phyloP scores from a whole-genome alignment of 92 coral and sea anemone genomes.

The Meandrina meandrites region DNA sequence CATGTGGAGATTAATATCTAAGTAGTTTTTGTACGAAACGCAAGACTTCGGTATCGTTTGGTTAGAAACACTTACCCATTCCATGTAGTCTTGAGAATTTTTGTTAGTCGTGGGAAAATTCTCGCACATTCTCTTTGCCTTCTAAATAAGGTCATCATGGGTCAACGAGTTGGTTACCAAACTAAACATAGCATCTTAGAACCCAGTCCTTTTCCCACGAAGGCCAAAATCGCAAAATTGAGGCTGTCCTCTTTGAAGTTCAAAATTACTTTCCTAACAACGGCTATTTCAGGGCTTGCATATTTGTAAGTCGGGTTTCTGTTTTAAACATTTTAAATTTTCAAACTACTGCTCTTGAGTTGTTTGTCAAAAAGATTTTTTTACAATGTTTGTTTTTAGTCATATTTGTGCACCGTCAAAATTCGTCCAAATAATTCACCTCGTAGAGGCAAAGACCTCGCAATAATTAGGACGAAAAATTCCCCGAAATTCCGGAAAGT shows the following conservation, averaged over 20 bases:
- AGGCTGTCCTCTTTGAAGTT: background rate
- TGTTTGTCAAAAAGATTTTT: conserved; percentile 3
- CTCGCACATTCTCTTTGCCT: conserved; percentile 6
- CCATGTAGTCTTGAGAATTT: background rate
- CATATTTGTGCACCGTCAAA: background rate
- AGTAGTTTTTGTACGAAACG: no score
- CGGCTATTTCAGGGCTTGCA: background rate
- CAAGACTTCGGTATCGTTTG: background rate
- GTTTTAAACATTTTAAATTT: background rate
- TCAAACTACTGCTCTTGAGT: background rate
- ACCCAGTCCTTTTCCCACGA: conserved; percentile 33
- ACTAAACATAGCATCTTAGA: conserved; percentile 5
- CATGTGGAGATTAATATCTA: background rate
- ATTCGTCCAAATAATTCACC: background rate
- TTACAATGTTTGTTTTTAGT: background rate
- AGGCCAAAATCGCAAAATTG: background rate
- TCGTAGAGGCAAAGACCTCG: background rate
- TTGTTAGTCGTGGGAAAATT: conserved; percentile 19
- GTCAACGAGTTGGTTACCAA: conserved; percentile 5
- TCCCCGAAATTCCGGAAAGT: background rate
- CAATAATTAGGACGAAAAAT: background rate
- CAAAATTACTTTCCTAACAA: background rate
- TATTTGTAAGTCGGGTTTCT: background rate
- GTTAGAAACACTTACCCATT: background rate
- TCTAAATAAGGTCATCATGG: conserved; percentile 3